These are phyloP conservation scores for Litoditis marina DNA, from an alignment of 2,888 invertebrate species.

Conservation along the genomic window DNA sequence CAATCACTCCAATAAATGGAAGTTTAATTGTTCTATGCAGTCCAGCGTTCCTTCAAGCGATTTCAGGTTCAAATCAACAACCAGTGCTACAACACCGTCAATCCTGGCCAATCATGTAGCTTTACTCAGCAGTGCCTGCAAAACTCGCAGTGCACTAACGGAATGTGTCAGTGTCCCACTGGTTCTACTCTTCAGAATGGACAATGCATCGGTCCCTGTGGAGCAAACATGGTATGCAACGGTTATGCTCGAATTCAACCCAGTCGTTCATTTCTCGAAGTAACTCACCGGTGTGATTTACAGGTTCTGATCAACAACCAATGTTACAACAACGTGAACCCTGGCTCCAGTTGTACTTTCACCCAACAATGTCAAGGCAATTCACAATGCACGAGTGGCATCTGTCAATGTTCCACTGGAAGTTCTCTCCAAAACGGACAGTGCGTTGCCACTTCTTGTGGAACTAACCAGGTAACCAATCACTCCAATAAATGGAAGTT, in stretches of 20 bases:
- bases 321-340: background rate
- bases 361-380: constrained; percentile 8
- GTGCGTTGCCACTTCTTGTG: background rate
- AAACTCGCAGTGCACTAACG: constrained; percentile 7
- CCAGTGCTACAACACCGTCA: constrained; percentile 10
- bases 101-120: no score
- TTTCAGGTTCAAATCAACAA: constrained; percentile 9
- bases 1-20: constrained; percentile 7
- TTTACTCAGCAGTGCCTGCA: constrained; percentile 8
- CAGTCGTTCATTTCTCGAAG: no score
- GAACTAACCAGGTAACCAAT: background rate
- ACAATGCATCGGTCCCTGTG: background rate
- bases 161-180: constrained; percentile 2
- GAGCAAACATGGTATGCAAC: background rate
- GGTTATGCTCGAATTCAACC: no score
- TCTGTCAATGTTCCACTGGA: background rate
- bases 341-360: background rate
- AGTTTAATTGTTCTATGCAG: no score
- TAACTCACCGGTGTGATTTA: no score
- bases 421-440: constrained; percentile 1
- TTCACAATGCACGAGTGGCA: background rate
- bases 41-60: no score
- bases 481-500: no score
- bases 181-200: background rate
- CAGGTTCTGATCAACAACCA: constrained; percentile 4